phyloP scores from a whole-genome alignment of 2,888 invertebrate species.

The Gryllus longicercus region DNA sequence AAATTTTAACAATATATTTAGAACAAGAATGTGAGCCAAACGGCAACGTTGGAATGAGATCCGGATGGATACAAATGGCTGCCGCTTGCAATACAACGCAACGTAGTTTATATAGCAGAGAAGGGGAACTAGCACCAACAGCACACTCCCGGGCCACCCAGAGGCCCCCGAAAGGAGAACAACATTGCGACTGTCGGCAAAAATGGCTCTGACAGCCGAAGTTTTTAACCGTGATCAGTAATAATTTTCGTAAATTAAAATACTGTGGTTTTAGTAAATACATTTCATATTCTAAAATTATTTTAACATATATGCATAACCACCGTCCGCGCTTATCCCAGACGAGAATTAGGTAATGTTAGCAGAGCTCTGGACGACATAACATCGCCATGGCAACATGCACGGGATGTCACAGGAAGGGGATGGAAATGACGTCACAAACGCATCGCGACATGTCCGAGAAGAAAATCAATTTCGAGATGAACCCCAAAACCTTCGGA shows the following conservation, averaged over 20 bases:
- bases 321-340: too few species aligned
- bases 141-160: conserved; percentile 6
- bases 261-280: too few species aligned
- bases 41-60: conserved; percentile 25
- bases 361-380: background rate
- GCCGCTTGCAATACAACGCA: conserved; percentile 30
- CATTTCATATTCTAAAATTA: too few species aligned
- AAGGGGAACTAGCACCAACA: background rate
- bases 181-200: too few species aligned
- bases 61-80: conserved; percentile 30
- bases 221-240: too few species aligned
- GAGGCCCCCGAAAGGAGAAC: conserved; percentile 33
- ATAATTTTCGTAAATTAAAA: too few species aligned
- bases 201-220: too few species aligned
- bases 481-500: background rate
- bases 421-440: conserved; percentile 3
- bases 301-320: too few species aligned
- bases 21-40: background rate
- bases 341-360: too few species aligned
- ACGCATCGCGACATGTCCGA: background rate
- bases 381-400: conserved; percentile 1
- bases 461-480: conserved; percentile 10
- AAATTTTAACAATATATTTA: too few species aligned
- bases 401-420: background rate
- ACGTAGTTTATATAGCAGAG: conserved; percentile 21